Base-by-base conservation (phyloP, 2,113 vertebrate species). In the Saccopteryx leptura region DNA sequence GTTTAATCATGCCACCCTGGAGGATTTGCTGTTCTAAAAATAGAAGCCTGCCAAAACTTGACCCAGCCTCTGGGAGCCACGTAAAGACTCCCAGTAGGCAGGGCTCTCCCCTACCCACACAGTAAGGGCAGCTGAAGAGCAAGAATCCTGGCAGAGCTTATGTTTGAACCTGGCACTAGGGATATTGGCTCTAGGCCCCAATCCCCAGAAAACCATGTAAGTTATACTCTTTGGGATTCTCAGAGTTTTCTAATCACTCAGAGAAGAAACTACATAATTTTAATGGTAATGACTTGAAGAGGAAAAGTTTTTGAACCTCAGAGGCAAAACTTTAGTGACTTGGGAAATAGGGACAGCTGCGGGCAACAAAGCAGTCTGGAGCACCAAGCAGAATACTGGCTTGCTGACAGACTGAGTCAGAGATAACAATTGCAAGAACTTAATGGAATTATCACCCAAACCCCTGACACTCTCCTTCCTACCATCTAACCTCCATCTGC, bases 201-300 rank as follows among this genome's bases (percentile, higher is more conserved):
- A 90, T 48, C 26, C 76, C 33, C 19, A 14, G 96, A 88, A 97
- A 96, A 72, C 15, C 89, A 33, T 88, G 68, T 93, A 72, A 86
- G 17, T 93, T 84, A 88, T 63, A 65, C 71, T 74, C 19, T 83
- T 93, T 80, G 21, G 76, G 56, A 90, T 39, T 61, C 72, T 84
- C 66, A 11, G 31, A 76, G 66, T 89, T 90, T 94, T 93, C 17
- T 92, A 94, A 96, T 95, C 82, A 82, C 90, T 91, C 91, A 28
- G 68, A 88, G 58, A 95, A 94, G 95, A 96, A 96, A 95, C 93
- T 72, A 92, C 93, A 89, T 88, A 68, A 96, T 94, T 96, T 88
- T 82, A 63, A 94, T 69, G 60, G 92, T 91, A 95, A 95, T 93
- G 96, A 92, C 75, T 97, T 91, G 76, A 93, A 83, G 88, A 75